Evolutionary conservation across 1,140 invertebrate species (phyloP).

Genomic region (Trichogramma pretiosum): DNA sequence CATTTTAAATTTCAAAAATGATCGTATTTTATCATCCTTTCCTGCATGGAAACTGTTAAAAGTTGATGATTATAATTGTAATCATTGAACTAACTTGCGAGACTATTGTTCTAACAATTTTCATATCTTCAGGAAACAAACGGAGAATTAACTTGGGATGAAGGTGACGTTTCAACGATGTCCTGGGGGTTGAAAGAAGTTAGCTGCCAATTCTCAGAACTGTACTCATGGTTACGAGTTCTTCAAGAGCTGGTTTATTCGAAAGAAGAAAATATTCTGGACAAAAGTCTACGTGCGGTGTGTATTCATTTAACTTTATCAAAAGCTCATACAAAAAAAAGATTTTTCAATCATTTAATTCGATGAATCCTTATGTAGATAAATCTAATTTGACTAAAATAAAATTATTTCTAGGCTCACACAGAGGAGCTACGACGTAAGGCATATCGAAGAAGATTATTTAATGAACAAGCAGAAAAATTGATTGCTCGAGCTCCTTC

Average conservation of each 20-base stretch:
- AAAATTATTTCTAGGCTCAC: no score
- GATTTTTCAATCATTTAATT: no score
- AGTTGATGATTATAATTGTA: no score
- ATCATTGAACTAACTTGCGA: no score
- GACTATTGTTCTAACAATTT: no score
- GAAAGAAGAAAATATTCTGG: conserved; percentile 61
- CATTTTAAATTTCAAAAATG: no score
- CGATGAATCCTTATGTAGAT: no score
- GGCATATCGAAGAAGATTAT: conserved; percentile 61
- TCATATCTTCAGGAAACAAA: conserved; percentile 77
- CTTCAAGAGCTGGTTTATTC: conserved; percentile 67
- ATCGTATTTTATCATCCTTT: no score
- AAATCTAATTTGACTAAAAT: no score
- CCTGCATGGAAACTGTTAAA: no score
- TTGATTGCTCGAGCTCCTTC: conserved; percentile 62
- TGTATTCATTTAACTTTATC: conserved; percentile 21
- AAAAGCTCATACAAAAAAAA: no score
- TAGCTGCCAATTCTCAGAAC: conserved; percentile 68
- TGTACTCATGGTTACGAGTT: conserved; percentile 70
- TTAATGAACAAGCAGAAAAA: conserved; percentile 69
- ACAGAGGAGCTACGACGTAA: conserved; percentile 64
- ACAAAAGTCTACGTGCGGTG: conserved; percentile 60
- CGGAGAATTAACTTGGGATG: conserved; percentile 61
- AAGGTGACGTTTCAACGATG: conserved; percentile 46
- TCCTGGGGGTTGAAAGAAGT: conserved; percentile 69